Evolutionary conservation across 2,888 invertebrate genomes (phyloP).

Genomic region (Agrotis puta): DNA sequence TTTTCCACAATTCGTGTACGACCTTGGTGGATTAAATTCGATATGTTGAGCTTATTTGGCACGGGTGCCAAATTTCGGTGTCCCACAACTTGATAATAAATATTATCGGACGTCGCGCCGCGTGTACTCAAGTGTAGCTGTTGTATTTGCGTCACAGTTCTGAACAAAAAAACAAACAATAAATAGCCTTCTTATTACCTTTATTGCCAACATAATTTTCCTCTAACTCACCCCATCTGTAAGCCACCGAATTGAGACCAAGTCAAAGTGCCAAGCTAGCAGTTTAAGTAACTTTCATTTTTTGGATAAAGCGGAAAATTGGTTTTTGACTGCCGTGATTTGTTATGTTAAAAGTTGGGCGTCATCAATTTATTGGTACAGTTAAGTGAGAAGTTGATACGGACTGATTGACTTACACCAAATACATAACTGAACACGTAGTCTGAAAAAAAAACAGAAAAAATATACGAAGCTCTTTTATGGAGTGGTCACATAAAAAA

Average conservation of each 20-base stretch:
- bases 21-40: constrained; percentile 62
- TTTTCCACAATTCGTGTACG: constrained; percentile 31
- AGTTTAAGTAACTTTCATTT: constrained; percentile 37
- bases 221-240: constrained; percentile 58
- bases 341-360: constrained; percentile 7
- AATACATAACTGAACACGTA: no score
- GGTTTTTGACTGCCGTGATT: constrained; percentile 27
- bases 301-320: constrained; percentile 34
- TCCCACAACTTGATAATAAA: constrained; percentile 67
- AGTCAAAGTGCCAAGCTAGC: constrained; percentile 44
- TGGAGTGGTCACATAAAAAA: neutral
- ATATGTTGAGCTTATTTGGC: constrained; percentile 59
- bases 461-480: neutral
- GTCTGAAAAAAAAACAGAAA: no score
- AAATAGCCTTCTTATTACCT: constrained; percentile 71
- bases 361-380: neutral
- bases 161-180: constrained; percentile 55
- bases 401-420: no score
- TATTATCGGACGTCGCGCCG: constrained; percentile 59
- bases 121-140: constrained; percentile 55
- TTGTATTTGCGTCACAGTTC: constrained; percentile 53
- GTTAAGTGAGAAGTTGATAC: neutral
- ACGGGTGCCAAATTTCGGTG: constrained; percentile 64
- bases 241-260: constrained; percentile 47
- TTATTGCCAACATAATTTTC: constrained; percentile 75